Base-by-base conservation (phyloP, 2,797 vertebrate species). In the Capromys pilorides region DNA sequence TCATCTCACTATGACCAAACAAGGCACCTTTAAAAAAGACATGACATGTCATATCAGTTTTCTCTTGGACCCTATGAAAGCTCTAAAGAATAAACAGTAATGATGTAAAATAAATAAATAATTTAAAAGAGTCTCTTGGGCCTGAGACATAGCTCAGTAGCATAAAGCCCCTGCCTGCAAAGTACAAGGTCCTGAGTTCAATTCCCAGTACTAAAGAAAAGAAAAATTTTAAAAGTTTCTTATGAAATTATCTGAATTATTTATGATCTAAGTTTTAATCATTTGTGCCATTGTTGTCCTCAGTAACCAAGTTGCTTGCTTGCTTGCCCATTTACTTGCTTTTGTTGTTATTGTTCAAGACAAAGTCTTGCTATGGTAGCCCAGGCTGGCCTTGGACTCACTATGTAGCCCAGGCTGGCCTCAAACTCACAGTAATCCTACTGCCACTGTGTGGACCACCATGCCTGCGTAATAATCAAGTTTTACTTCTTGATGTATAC, bases 221-320 rank as follows among this genome's bases (percentile, higher is more conserved):
- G 2, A 61, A 24, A 61, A 61, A 24, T 51, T 51, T 51, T 54
- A 14, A 16, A 57, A 61, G 22, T 24, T 61, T 61, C 59, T 64
- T 79, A 78, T 33, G 45, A 51, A 86, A 82, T 82, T 88, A 92
- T 57, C 4, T 41, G 41, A 92, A 94, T 94, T 88, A 79, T 94
- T 95, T 95, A 6, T 90, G 24, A 73, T 88, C 7, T 71, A 85
- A 87, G 22, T 88, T 95, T 51, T 80, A 31, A 28, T n/a, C 86
- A 90, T 81, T 49, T 67, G 19, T 41, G 59, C n/a, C 64, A 90
- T 83, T 83, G 61, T 62, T 59, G 36, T 86, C 18, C 86, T 79
- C 41, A 83, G 26, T 82, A 87, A 91, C 81, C 31, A n/a, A n/a
- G 33, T 36, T 69, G n/a, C 66, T 36, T 36, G 7, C 33, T 67